These are phyloP conservation scores for Ptycholaimellus sp. DNA, from an alignment of 2,888 invertebrate genomes.

Conservation along the genomic window DNA sequence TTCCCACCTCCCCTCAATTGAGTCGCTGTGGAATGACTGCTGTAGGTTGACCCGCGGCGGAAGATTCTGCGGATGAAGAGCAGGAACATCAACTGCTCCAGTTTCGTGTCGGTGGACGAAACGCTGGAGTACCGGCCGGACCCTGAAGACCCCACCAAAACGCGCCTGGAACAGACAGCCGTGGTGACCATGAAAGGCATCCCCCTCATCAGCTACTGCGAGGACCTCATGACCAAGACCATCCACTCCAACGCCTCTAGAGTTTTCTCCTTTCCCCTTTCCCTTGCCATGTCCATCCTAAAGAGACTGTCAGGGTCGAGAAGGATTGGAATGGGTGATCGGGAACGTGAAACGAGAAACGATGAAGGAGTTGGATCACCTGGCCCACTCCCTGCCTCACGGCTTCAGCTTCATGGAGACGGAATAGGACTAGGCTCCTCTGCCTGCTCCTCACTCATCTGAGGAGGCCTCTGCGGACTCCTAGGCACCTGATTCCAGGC, in stretches of 20 bases:
- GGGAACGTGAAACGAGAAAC: constrained; percentile 64
- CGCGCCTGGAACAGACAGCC: constrained; percentile 72
- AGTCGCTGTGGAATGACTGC: too few species aligned
- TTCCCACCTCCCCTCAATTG: too few species aligned
- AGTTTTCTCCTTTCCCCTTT: constrained; percentile 27
- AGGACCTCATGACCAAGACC: constrained; percentile 59
- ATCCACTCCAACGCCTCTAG: constrained; percentile 79
- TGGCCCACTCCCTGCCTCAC: too few species aligned
- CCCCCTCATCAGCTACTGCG: constrained; percentile 77
- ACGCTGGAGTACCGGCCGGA: constrained; percentile 65
- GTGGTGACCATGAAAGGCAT: constrained; percentile 74
- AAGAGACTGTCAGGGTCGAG: constrained; percentile 42
- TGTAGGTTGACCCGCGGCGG: too few species aligned
- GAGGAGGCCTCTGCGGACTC: too few species aligned
- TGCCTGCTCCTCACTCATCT: too few species aligned
- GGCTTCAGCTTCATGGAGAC: too few species aligned
- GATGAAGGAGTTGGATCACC: too few species aligned
- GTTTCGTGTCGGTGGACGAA: constrained; percentile 77
- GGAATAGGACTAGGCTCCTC: too few species aligned
- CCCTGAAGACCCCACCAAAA: constrained; percentile 39
- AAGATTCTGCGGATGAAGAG: constrained; percentile 4
- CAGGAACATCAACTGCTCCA: constrained; percentile 56
- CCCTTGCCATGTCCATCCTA: background rate
- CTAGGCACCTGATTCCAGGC: too few species aligned
- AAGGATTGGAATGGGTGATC: constrained; percentile 97